A percentile compares a stretch with the other conserved stretches of the same genome.
phyloP scores from a whole-genome alignment of 1,140 invertebrate species.

The Nixonia krombeini region DNA sequence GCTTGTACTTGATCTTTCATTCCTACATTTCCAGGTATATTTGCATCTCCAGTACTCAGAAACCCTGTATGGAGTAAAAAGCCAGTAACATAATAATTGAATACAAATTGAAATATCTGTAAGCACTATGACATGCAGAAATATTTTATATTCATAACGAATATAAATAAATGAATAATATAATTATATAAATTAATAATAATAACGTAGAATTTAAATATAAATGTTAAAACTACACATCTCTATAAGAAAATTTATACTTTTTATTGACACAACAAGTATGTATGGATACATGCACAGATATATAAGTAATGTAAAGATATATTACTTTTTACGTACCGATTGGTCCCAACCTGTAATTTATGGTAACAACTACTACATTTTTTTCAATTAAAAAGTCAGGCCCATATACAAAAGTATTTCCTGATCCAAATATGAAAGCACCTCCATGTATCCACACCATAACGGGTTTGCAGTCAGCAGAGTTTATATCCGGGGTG shows the following conservation, averaged over 20 bases:
- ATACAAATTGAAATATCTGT: too few species aligned
- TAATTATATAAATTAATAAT: too few species aligned
- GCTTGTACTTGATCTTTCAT: constrained; percentile 38
- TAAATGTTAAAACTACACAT: too few species aligned
- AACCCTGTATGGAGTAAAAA: constrained; percentile 28
- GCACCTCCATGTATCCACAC: constrained; percentile 72
- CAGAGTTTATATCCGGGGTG: constrained; percentile 69
- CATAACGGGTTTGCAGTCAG: constrained; percentile 73
- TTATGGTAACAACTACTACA: constrained; percentile 78
- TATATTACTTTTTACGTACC: constrained; percentile 60
- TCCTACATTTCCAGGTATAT: constrained; percentile 30
- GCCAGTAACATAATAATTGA: background rate
- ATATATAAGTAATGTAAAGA: too few species aligned
- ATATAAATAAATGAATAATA: too few species aligned
- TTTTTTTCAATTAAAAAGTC: constrained; percentile 77
- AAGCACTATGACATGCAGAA: too few species aligned
- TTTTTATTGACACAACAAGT: background rate
- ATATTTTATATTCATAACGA: too few species aligned
- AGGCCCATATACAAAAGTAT: constrained; percentile 71
- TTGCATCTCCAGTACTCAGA: constrained; percentile 24
- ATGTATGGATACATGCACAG: background rate
- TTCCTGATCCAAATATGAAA: constrained; percentile 73
- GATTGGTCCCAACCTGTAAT: constrained; percentile 77
- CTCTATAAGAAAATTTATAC: too few species aligned
- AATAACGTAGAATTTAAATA: too few species aligned